Percentiles rank a stretch among this genome's conserved stretches.
Evolutionary conservation across 2,797 vertebrate genomes (phyloP).

Genomic region (Schizopygopsis malacanthus): DNA sequence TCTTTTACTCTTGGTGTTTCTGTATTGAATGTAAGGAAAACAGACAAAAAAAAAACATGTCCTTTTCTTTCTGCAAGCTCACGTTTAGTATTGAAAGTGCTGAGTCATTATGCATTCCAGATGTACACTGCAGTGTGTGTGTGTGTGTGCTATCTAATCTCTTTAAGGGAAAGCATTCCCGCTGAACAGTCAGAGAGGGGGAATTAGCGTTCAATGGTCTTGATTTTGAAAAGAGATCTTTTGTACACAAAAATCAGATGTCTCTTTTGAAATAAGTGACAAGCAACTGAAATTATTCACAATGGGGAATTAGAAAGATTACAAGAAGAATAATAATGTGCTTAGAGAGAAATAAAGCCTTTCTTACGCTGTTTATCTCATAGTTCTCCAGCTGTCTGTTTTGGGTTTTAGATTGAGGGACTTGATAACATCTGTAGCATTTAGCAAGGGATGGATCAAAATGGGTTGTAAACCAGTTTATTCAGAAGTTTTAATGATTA

Average conservation of each 20-base stretch:
- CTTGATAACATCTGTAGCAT: not conserved
- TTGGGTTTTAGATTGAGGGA: not conserved
- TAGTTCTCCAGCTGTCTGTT: not conserved
- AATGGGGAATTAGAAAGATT: not conserved
- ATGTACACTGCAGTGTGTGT: constrained; percentile 13
- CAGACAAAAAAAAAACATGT: not conserved
- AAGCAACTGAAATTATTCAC: not conserved
- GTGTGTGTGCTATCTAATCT: constrained; percentile 23
- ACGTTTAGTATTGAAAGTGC: constrained; percentile 12
- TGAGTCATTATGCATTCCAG: constrained; percentile 30
- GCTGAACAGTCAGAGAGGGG: not conserved
- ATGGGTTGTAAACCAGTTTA: not conserved
- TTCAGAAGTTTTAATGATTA: not conserved
- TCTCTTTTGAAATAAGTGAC: constrained; percentile 1
- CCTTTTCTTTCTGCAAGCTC: constrained; percentile 18
- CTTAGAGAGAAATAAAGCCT: constrained; percentile 1
- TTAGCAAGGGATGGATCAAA: not conserved
- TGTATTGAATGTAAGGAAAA: constrained; percentile 6
- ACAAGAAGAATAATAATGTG: constrained; percentile 7
- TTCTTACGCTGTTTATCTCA: not conserved
- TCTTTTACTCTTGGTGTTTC: constrained; percentile 16
- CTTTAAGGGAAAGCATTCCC: constrained; percentile 1
- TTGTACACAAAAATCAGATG: constrained; percentile 19
- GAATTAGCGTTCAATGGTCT: constrained; percentile 16
- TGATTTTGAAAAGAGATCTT: constrained; percentile 30